Evolutionary conservation across 2,888 invertebrate species (phyloP).

Genomic region (Argynnis bischoffii): DNA sequence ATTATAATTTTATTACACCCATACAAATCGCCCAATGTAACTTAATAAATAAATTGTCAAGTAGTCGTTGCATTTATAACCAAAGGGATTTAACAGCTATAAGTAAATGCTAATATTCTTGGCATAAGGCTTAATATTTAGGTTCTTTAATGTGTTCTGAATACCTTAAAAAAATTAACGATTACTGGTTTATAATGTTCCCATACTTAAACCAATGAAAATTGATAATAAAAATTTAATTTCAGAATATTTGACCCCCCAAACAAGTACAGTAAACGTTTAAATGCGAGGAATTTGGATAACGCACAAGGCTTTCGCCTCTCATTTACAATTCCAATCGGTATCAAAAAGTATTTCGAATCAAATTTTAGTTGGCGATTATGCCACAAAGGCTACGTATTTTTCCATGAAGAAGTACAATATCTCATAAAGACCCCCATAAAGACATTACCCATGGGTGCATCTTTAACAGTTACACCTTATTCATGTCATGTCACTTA

Average conservation of each 20-base stretch:
- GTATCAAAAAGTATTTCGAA: slow-evolving; percentile 17
- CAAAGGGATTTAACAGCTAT: too few species aligned
- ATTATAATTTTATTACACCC: too few species aligned
- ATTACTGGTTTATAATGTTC: background rate
- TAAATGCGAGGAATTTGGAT: slow-evolving; percentile 27
- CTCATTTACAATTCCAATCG: slow-evolving; percentile 32
- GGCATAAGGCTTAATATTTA: too few species aligned
- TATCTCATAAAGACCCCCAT: background rate
- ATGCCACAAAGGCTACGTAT: background rate
- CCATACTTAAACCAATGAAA: slow-evolving; percentile 11
- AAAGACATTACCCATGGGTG: too few species aligned
- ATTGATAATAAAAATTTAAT: slow-evolving; percentile 28
- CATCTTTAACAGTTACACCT: background rate
- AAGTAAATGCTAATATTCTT: too few species aligned
- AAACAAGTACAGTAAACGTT: slow-evolving; percentile 15
- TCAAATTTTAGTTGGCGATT: slow-evolving; percentile 8
- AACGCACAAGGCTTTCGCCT: slow-evolving; percentile 33
- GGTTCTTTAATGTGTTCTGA: background rate
- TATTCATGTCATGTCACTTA: background rate
- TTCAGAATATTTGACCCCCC: slow-evolving; percentile 17
- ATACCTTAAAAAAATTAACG: slow-evolving; percentile 16
- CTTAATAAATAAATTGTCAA: too few species aligned
- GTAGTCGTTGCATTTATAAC: too few species aligned
- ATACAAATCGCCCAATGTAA: too few species aligned
- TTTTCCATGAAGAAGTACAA: background rate